A percentile compares a stretch with the other conserved stretches of the same genome.
These are phyloP conservation scores for Hypomesus transpacificus DNA, from an alignment of 2,113 vertebrate genomes.

Conservation along the genomic window DNA sequence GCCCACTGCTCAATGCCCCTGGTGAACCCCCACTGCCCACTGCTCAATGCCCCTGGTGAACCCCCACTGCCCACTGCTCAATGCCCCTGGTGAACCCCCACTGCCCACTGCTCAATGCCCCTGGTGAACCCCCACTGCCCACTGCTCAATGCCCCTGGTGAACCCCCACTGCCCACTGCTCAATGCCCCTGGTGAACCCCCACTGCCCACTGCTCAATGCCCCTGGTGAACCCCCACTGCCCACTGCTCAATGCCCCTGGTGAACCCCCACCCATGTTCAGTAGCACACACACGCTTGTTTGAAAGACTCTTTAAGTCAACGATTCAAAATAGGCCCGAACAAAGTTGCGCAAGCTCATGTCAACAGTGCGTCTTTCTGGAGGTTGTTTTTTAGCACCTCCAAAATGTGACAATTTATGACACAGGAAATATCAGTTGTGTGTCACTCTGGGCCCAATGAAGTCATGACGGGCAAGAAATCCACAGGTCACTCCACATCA, in stretches of 20 bases:
- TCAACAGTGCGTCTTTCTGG: too few species aligned
- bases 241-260: constrained; percentile 27
- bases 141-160: constrained; percentile 26
- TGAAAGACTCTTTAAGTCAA: background rate
- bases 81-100: constrained; percentile 24
- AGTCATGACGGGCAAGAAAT: background rate
- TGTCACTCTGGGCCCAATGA: background rate
- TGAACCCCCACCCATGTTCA: constrained; percentile 14
- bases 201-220: constrained; percentile 30
- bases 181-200: constrained; percentile 23
- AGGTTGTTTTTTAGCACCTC: background rate
- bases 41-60: constrained; percentile 26
- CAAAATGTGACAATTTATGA: background rate
- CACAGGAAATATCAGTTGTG: background rate
- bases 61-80: constrained; percentile 29
- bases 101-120: constrained; percentile 31
- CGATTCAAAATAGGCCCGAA: background rate
- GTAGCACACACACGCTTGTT: background rate
- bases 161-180: constrained; percentile 31
- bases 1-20: constrained; percentile 29
- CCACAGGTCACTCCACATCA: background rate
- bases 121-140: constrained; percentile 27
- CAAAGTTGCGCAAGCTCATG: background rate
- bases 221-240: constrained; percentile 27
- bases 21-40: constrained; percentile 26